These are phyloP conservation scores for Rhyacophila brunnea DNA, from an alignment of 1,140 invertebrate species.

Conservation along the genomic window DNA sequence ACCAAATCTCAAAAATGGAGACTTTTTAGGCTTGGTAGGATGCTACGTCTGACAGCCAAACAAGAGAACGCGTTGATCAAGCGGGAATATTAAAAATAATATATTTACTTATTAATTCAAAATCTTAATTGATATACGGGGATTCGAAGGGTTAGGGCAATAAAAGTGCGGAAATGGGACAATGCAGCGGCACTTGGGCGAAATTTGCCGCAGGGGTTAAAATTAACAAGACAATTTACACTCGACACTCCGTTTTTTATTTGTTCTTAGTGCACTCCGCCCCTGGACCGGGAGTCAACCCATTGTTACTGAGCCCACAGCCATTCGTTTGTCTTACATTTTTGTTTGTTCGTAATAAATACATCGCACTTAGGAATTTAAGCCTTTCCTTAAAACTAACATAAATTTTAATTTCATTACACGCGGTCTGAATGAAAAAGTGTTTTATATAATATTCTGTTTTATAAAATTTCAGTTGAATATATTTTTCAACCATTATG, in stretches of 20 bases:
- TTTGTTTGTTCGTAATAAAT: slow-evolving; percentile 21
- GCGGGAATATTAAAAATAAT: too few species aligned
- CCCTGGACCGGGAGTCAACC: not conserved
- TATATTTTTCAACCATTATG: too few species aligned
- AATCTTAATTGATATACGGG: too few species aligned
- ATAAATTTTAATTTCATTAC: too few species aligned
- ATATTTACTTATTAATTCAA: too few species aligned
- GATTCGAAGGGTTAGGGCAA: slow-evolving; percentile 24
- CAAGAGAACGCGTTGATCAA: too few species aligned
- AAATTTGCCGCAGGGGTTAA: slow-evolving; percentile 37
- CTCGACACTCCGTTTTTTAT: slow-evolving; percentile 35
- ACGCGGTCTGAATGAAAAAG: too few species aligned
- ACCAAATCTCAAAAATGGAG: too few species aligned
- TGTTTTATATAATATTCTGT: too few species aligned
- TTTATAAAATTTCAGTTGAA: too few species aligned
- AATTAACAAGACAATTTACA: slow-evolving; percentile 38
- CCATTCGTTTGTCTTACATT: slow-evolving; percentile 18
- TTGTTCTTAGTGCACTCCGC: slow-evolving; percentile 6
- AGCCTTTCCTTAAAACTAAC: not conserved
- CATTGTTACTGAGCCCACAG: slow-evolving; percentile 4
- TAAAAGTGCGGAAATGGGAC: slow-evolving; percentile 36
- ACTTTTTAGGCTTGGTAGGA: too few species aligned
- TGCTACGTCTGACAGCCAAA: too few species aligned
- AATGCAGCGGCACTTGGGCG: slow-evolving; percentile 35
- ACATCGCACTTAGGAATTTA: slow-evolving; percentile 1